phyloP scores from a whole-genome alignment of 2,888 invertebrate genomes.

The Podabrus alpinus region DNA sequence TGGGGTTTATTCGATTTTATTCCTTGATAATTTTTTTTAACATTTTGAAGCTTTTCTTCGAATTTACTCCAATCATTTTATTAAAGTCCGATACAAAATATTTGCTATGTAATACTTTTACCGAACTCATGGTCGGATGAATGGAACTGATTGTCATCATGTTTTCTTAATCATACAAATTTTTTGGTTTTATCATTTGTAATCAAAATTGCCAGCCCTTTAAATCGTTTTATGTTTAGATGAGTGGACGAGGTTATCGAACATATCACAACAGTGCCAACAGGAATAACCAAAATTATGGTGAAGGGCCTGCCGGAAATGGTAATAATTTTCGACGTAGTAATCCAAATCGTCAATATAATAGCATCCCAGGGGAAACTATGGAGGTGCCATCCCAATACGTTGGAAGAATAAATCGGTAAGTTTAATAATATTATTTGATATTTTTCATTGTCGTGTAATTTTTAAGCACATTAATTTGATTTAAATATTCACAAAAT shows the following conservation, averaged over 20 bases:
- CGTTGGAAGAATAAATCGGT: background rate
- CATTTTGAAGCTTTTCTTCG: too few relatives aligned
- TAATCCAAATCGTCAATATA: background rate
- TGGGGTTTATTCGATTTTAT: background rate
- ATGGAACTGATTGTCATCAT: background rate
- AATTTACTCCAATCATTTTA: too few relatives aligned
- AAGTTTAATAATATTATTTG: background rate
- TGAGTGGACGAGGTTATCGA: background rate
- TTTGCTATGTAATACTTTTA: too few relatives aligned
- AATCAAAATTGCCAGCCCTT: background rate
- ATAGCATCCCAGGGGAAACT: background rate
- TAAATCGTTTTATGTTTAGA: background rate
- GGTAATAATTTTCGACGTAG: background rate
- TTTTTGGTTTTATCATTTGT: background rate
- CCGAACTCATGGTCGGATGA: too few relatives aligned
- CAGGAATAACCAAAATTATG: background rate
- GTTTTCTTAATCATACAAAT: background rate
- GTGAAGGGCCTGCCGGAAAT: background rate
- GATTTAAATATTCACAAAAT: too few relatives aligned
- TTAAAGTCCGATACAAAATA: background rate
- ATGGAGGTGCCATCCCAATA: background rate
- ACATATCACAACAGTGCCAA: background rate
- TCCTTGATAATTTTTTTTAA: background rate
- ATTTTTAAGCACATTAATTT: background rate
- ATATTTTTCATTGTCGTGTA: background rate